phyloP scores from a whole-genome alignment of 2,113 vertebrate genomes.

The Chaetura pelagica region DNA sequence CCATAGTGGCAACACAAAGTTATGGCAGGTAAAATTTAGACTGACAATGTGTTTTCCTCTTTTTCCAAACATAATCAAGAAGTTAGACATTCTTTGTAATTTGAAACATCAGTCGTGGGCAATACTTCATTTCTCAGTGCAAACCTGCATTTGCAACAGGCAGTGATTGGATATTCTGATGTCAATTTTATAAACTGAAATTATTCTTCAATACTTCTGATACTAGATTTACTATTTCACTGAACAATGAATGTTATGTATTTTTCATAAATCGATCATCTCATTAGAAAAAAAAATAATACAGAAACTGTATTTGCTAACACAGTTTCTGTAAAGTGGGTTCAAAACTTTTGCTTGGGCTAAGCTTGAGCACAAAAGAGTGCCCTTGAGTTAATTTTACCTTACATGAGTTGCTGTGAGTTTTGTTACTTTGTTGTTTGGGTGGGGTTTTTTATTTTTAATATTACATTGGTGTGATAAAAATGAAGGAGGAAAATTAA shows the following conservation, averaged over 20 bases:
- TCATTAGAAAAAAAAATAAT: neutral
- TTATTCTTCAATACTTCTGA: neutral
- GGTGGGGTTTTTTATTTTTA: neutral
- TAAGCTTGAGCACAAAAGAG: neutral
- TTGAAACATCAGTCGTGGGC: neutral
- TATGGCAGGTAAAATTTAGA: neutral
- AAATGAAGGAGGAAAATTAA: neutral
- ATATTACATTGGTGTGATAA: neutral
- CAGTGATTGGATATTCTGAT: neutral
- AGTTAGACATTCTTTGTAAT: neutral
- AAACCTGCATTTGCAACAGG: neutral
- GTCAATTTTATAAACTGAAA: neutral
- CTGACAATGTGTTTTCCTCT: neutral
- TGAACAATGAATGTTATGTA: neutral
- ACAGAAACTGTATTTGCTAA: fast-evolving
- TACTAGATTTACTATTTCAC: neutral
- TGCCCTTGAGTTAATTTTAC: neutral
- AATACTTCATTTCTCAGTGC: neutral
- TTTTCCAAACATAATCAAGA: neutral
- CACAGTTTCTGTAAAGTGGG: neutral
- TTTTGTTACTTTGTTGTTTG: neutral
- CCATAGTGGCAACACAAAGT: neutral
- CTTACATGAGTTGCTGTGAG: neutral
- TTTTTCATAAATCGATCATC: neutral
- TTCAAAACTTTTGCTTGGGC: neutral